Conservation (phyloP, 2,888 invertebrate genomes). For the Melieria omissa region DNA sequence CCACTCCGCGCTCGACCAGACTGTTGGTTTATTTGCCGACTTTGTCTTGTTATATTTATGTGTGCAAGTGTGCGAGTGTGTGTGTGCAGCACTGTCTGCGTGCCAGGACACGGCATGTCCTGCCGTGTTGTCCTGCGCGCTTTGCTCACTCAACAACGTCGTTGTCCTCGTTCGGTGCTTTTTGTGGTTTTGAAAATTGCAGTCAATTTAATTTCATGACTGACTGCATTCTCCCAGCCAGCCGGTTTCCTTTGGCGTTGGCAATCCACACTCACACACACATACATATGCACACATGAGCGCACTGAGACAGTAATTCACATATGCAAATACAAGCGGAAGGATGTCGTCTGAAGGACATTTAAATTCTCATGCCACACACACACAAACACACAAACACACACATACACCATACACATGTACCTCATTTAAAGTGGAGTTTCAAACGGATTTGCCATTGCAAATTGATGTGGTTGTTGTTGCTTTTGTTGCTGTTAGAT, state of each 20-base stretch:
- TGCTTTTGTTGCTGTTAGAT: too few species aligned
- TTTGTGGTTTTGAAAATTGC: conserved; percentile 51
- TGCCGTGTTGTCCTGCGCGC: neutral
- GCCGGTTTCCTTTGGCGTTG: neutral
- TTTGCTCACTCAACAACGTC: neutral
- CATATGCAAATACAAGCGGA: too few species aligned
- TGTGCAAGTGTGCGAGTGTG: neutral
- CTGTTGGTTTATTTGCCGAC: neutral
- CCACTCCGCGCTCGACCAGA: neutral
- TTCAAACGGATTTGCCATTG: too few species aligned
- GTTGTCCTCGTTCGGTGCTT: conserved; percentile 9
- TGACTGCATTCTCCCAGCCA: conserved; percentile 53
- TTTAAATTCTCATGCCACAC: too few species aligned
- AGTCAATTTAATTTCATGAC: conserved; percentile 64
- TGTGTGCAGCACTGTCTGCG: neutral
- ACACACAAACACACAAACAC: too few species aligned
- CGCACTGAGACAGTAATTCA: neutral
- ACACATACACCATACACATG: too few species aligned
- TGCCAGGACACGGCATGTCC: neutral
- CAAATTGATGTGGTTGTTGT: too few species aligned
- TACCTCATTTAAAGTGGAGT: too few species aligned
- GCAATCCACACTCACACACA: neutral
- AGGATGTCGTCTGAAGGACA: too few species aligned
- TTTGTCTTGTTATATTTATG: neutral
- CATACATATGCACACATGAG: neutral